Percentiles rank a stretch among this genome's conserved stretches.
These are phyloP conservation scores for Seriola rivoliana DNA, from an alignment of 2,113 vertebrate genomes.

Conservation along the genomic window DNA sequence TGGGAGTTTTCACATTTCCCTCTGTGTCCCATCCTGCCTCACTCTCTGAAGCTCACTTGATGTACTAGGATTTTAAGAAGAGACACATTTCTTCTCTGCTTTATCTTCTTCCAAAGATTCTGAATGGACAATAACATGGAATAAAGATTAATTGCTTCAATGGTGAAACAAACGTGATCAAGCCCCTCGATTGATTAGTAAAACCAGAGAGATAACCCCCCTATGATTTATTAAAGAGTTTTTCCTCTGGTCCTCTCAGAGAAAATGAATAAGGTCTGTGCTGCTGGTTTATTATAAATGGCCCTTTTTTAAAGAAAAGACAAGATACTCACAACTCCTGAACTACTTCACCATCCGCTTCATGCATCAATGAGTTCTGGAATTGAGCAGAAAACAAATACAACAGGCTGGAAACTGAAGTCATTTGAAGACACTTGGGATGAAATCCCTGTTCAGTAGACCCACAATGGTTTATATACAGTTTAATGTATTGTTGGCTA, in stretches of 20 bases:
- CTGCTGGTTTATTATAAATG: conserved; percentile 68
- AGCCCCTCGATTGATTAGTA: conserved; percentile 41
- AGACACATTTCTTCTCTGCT: neutral
- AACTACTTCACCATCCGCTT: conserved; percentile 69
- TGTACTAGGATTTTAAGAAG: conserved; percentile 2
- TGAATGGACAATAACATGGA: neutral
- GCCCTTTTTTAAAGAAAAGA: conserved; percentile 59
- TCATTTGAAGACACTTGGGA: conserved; percentile 28
- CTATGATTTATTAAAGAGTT: conserved; percentile 41
- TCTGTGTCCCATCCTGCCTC: conserved; percentile 22
- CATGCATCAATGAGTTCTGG: conserved; percentile 40
- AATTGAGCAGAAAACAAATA: conserved; percentile 30
- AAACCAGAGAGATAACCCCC: conserved; percentile 5
- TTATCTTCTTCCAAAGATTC: neutral
- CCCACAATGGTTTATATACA: neutral
- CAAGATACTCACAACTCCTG: conserved; percentile 51
- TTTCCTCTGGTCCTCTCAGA: conserved; percentile 26
- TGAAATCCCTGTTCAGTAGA: conserved; percentile 6
- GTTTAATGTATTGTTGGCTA: neutral
- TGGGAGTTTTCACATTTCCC: conserved; percentile 56
- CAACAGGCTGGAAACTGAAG: conserved; percentile 33
- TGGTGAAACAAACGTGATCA: conserved; percentile 18
- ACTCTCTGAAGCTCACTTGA: conserved; percentile 11
- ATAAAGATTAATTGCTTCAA: conserved; percentile 47
- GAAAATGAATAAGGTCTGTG: conserved; percentile 17